phyloP scores from a whole-genome alignment of 2,797 vertebrate genomes.

The Salmo trutta region DNA sequence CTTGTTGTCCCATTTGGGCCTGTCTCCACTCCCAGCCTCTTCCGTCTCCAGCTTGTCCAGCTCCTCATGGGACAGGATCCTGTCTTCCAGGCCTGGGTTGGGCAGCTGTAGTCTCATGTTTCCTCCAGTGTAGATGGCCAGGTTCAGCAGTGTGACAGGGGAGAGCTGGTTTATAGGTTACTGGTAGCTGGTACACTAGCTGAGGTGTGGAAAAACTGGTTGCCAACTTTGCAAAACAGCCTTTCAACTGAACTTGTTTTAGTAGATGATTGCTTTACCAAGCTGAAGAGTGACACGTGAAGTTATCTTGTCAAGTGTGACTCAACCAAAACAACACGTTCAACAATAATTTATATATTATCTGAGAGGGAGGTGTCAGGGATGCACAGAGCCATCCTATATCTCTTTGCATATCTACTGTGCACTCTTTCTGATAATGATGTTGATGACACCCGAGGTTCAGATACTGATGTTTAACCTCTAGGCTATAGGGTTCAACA shows the following conservation, averaged over 20 bases:
- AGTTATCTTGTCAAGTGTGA: constrained; percentile 24
- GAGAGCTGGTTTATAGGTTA: background rate
- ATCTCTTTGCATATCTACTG: constrained; percentile 8
- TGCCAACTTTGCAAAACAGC: constrained; percentile 14
- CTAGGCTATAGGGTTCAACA: constrained; percentile 21
- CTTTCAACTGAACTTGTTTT: constrained; percentile 7
- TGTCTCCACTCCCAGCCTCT: constrained; percentile 60
- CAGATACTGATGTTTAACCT: constrained; percentile 8
- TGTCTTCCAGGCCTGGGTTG: background rate
- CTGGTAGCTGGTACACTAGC: background rate
- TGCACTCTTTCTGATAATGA: constrained; percentile 36
- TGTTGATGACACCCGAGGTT: constrained; percentile 23
- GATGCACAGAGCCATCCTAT: constrained; percentile 3
- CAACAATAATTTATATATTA: constrained; percentile 81
- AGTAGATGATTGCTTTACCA: constrained; percentile 37
- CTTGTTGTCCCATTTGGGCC: constrained; percentile 85
- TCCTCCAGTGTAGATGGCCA: background rate
- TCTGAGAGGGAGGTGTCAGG: constrained; percentile 47
- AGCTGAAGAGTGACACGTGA: constrained; percentile 25
- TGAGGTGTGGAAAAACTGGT: constrained; percentile 17
- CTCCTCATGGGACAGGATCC: constrained; percentile 12
- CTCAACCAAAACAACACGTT: constrained; percentile 52
- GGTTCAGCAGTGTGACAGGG: background rate
- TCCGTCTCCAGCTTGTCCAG: constrained; percentile 37
- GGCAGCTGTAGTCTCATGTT: background rate